phyloP scores from a whole-genome alignment of 2,113 vertebrate genomes.

The Perccottus glenii region DNA sequence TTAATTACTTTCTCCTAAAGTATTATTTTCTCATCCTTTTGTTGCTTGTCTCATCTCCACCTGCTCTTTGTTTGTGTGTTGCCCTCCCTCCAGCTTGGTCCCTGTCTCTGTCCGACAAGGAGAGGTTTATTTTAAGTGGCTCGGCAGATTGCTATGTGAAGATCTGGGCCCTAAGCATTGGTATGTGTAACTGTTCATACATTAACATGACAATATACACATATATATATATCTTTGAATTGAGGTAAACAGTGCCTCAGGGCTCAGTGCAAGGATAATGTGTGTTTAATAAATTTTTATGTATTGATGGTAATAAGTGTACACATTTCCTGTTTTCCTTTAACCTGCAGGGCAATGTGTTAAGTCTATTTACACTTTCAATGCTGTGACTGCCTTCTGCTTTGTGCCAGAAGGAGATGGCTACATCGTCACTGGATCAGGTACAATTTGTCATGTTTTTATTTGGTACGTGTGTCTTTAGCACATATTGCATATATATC shows the following conservation, averaged over 20 bases:
- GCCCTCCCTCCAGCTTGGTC: conserved; percentile 61
- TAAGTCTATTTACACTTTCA: conserved; percentile 83
- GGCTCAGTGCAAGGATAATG: conserved; percentile 8
- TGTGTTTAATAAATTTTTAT: conserved; percentile 12
- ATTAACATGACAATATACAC: background rate
- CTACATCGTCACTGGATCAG: conserved; percentile 81
- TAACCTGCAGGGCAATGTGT: conserved; percentile 77
- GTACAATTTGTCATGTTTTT: conserved; percentile 50
- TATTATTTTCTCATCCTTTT: conserved; percentile 20
- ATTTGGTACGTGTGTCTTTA: background rate
- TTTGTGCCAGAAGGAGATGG: conserved; percentile 77
- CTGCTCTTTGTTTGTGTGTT: conserved; percentile 30
- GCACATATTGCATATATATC: background rate
- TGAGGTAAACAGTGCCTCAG: conserved; percentile 13
- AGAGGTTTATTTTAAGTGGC: conserved; percentile 81
- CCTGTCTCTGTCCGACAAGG: conserved; percentile 72
- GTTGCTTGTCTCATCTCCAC: conserved; percentile 6
- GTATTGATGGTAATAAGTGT: conserved; percentile 28
- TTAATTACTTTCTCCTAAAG: conserved; percentile 9
- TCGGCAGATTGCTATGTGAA: conserved; percentile 81
- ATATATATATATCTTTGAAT: conserved; percentile 5
- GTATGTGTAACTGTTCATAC: conserved; percentile 60
- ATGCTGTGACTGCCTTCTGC: conserved; percentile 76
- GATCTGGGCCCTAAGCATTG: conserved; percentile 81
- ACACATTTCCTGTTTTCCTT: conserved; percentile 30